phyloP scores from a whole-genome alignment of 2,888 invertebrate genomes.

The Aproaerema taeniolella region DNA sequence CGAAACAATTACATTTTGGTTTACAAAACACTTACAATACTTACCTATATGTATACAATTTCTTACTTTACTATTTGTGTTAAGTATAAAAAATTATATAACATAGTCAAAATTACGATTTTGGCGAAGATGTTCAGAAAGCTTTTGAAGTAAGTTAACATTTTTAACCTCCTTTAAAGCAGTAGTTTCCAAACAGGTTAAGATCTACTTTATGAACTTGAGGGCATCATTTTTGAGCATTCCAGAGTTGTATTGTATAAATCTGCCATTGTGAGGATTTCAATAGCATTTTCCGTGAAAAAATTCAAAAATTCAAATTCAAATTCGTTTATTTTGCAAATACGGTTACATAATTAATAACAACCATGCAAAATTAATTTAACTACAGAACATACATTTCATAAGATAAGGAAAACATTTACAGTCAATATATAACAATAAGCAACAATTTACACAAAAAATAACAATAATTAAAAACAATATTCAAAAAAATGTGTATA shows the following conservation, averaged over 20 bases:
- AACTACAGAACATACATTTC: too few species aligned
- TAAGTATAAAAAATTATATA: background rate
- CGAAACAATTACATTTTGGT: background rate
- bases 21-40: background rate
- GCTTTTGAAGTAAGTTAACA: slow-evolving; percentile 42
- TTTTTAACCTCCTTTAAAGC: slow-evolving; percentile 51
- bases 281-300: slow-evolving; percentile 47
- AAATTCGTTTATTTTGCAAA: too few species aligned
- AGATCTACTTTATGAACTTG: slow-evolving; percentile 55
- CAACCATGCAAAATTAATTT: too few species aligned
- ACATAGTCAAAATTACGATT: slow-evolving; percentile 2
- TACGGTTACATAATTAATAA: too few species aligned
- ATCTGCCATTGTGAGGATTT: slow-evolving; percentile 53
- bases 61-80: background rate
- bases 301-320: too few species aligned
- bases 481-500: too few species aligned
- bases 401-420: too few species aligned
- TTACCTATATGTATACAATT: too few species aligned
- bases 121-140: slow-evolving; percentile 44
- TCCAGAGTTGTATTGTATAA: slow-evolving; percentile 51
- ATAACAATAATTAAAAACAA: too few species aligned
- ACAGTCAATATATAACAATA: too few species aligned
- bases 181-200: slow-evolving; percentile 33
- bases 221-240: slow-evolving; percentile 44
- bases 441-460: too few species aligned